Conservation (phyloP, 2,888 invertebrate species). For the Pterostichus niger region DNA sequence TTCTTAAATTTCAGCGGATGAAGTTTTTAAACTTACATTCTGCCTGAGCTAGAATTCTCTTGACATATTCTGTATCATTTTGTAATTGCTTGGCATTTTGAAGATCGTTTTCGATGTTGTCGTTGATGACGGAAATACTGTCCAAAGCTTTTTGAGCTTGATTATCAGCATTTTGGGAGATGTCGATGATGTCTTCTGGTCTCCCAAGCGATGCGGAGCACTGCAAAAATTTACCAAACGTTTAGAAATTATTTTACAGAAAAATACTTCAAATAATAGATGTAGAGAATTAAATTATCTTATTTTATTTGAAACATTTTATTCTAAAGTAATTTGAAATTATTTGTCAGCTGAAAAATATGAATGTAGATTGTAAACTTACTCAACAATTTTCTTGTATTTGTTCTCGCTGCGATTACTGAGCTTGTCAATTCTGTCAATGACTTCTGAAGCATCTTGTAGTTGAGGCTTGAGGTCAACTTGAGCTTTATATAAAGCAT, state of each 20-base stretch:
- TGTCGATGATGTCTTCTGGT: constrained; percentile 74
- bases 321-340: too few species aligned
- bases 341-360: too few species aligned
- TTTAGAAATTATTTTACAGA: too few species aligned
- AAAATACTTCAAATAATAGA: too few species aligned
- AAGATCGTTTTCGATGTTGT: constrained; percentile 76
- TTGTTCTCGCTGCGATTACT: constrained; percentile 80
- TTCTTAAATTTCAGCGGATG: too few species aligned
- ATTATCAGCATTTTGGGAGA: constrained; percentile 75
- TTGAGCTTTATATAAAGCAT: constrained; percentile 76
- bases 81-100: constrained; percentile 83
- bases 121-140: constrained; percentile 72
- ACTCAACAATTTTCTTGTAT: constrained; percentile 70
- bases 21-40: constrained; percentile 76
- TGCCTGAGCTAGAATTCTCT: constrained; percentile 85
- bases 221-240: background rate
- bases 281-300: too few species aligned
- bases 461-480: constrained; percentile 80
- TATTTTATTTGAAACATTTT: too few species aligned
- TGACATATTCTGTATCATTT: constrained; percentile 84
- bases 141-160: constrained; percentile 74
- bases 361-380: background rate
- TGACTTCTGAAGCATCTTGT: constrained; percentile 79
- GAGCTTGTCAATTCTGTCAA: constrained; percentile 77
- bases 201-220: constrained; percentile 39